These are phyloP conservation scores for Petaurus breviceps DNA, from an alignment of 2,113 vertebrate species.

Conservation along the genomic window DNA sequence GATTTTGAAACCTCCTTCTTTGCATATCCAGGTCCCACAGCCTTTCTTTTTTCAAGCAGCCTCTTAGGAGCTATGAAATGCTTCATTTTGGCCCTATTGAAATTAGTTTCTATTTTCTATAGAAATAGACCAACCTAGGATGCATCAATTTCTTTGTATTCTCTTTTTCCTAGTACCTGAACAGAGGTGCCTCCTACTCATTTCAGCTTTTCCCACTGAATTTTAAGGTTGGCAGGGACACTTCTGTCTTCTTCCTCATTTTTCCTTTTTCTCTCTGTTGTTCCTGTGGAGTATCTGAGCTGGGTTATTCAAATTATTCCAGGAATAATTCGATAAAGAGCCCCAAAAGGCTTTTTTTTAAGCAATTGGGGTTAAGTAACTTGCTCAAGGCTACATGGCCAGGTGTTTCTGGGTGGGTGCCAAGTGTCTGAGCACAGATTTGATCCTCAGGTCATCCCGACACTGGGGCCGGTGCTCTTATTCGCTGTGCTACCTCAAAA, in stretches of 20 bases:
- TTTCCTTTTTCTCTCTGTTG: neutral
- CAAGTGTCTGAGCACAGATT: too few species aligned
- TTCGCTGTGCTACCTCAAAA: too few species aligned
- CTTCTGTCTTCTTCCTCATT: neutral
- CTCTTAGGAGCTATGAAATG: neutral
- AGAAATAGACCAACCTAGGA: neutral
- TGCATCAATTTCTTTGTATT: neutral
- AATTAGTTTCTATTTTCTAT: neutral
- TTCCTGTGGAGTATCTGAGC: neutral
- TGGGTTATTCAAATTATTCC: neutral
- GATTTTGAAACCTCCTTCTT: neutral
- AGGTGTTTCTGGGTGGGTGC: too few species aligned
- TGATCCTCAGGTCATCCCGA: too few species aligned
- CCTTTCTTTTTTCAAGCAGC: neutral
- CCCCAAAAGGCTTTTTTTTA: too few species aligned
- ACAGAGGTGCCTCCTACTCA: neutral
- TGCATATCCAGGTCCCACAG: neutral
- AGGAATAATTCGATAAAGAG: neutral
- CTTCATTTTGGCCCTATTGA: neutral
- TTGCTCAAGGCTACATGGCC: too few species aligned
- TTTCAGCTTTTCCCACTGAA: neutral
- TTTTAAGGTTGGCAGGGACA: neutral
- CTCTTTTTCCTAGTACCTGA: neutral
- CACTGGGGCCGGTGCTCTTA: too few species aligned
- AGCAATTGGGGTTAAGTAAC: too few species aligned